Base-by-base conservation (phyloP, 2,113 vertebrate genomes). In the Thalassoma bifasciatum region DNA sequence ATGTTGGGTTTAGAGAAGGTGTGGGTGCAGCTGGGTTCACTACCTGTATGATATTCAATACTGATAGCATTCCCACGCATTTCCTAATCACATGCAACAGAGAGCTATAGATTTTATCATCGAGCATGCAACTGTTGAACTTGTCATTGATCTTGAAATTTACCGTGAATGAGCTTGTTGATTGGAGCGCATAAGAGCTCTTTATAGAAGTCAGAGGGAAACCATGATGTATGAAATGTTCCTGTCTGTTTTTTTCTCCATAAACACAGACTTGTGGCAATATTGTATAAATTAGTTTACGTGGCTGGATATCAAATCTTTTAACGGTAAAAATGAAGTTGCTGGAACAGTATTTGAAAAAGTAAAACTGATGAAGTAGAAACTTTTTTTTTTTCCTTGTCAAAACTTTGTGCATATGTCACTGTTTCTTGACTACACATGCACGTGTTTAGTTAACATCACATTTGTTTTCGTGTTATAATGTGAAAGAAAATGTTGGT, bases 81-180 rank as follows among this genome's bases (percentile, higher is more conserved):
- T 85, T 86, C 70, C 67, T 83, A 83, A 87, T 90, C 87, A 83
- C 80, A 85, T 86, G 85, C 85, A 85, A 88, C 82, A 83, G 7
- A 72, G 86, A 79, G 72, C 84, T 87, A 89, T 87, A 69, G 88
- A 88, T 89, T 83, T 37, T 66, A 76, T 84, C 66, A 56, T 34
- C 1, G 42, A 82, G 75, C 80, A 62, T 52, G 68, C 22, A 57
- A 56, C 47, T 60, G 40, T 60, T 83, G 74, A 60, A 86, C 56
- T 67, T 66, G 61, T 44, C 69, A 52, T 66, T 83, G 81, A 85
- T 86, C 75, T 72, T 10, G 37, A 44, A 38, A 68, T 61, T 78
- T 52, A 62, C 58, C 46, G 24, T 14, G 75, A 86, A 66, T 34
- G 58, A 76, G 64, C 67, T 72, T 38, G 68, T 51, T 79, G 66